Percentiles rank a stretch among this genome's conserved stretches.
Conservation (phyloP, 92 coral and sea anemone genomes). For the Phenganax stokvisi region DNA sequence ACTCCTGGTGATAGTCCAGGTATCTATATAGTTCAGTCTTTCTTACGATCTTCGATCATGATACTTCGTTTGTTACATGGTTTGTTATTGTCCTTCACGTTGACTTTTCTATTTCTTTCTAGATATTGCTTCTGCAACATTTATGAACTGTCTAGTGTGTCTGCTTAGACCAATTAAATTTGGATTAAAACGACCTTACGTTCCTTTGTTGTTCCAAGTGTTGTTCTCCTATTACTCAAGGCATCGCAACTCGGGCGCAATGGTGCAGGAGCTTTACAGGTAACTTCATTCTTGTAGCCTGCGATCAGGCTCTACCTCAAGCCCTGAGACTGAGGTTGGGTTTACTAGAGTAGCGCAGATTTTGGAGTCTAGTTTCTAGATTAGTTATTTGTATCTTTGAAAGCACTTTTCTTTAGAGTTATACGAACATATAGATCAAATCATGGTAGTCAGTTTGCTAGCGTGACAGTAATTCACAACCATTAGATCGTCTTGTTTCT, state of each 20-base stretch:
- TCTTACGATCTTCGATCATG: background rate
- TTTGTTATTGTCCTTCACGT: background rate
- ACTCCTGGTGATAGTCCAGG: conserved; percentile 61
- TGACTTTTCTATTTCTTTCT: conserved; percentile 10
- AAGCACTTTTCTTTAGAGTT: no score
- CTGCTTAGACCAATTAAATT: conserved; percentile 72
- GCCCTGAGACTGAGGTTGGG: no score
- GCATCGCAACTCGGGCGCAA: conserved; percentile 65
- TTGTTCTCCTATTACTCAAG: conserved; percentile 73
- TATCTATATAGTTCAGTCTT: background rate
- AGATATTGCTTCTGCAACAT: conserved; percentile 45
- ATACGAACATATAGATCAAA: background rate
- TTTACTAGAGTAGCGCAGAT: no score
- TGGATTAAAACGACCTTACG: conserved; percentile 69
- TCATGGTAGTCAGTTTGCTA: background rate
- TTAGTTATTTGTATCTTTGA: no score
- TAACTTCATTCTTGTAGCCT: conserved; percentile 10
- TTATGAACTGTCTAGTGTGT: conserved; percentile 69
- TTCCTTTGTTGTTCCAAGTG: conserved; percentile 64
- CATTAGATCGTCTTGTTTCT: background rate
- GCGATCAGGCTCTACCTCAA: no score
- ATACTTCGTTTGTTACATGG: background rate
- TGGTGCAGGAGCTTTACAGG: conserved; percentile 81
- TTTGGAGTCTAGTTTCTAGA: no score
- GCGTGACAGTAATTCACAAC: no score